Evolutionary conservation across 2,113 vertebrate species (phyloP).

Genomic region (mouse (Mus musculus)): DNA sequence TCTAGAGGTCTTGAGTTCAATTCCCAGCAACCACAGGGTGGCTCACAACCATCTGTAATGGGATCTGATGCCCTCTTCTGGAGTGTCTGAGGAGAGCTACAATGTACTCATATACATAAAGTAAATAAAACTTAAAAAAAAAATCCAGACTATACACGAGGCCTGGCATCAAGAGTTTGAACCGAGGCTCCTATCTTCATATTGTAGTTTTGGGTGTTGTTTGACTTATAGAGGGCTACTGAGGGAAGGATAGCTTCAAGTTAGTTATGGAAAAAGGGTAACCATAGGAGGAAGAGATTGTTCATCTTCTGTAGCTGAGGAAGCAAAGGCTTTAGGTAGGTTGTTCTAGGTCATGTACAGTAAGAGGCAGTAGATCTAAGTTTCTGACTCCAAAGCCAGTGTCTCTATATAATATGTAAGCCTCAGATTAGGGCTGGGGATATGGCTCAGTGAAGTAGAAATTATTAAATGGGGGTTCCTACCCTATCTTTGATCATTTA

Average conservation of each 20-base stretch:
- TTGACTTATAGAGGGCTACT: not conserved
- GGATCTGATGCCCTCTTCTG: too few relatives aligned
- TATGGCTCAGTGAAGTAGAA: not conserved
- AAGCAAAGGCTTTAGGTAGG: not conserved
- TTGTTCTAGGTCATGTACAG: not conserved
- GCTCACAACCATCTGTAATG: too few relatives aligned
- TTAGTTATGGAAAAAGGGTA: not conserved
- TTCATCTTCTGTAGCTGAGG: not conserved
- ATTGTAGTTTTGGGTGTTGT: not conserved
- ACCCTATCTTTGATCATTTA: too few relatives aligned
- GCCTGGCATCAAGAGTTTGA: not conserved
- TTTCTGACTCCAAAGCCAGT: constrained; percentile 14
- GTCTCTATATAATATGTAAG: not conserved
- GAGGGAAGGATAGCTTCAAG: not conserved
- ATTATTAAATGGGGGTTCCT: too few relatives aligned
- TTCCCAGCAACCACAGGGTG: too few relatives aligned
- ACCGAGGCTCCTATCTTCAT: not conserved
- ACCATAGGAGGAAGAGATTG: not conserved
- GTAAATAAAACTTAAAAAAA: too few relatives aligned
- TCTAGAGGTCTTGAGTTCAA: too few relatives aligned
- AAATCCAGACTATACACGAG: not conserved
- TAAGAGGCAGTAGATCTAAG: not conserved
- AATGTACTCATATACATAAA: too few relatives aligned
- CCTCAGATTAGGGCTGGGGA: not conserved
- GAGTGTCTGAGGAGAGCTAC: too few relatives aligned